Evolutionary conservation across 1,140 invertebrate species (phyloP), one percentile per base, ranked within the genome.

Genomic region (Leptestheria dahalacensis): DNA sequence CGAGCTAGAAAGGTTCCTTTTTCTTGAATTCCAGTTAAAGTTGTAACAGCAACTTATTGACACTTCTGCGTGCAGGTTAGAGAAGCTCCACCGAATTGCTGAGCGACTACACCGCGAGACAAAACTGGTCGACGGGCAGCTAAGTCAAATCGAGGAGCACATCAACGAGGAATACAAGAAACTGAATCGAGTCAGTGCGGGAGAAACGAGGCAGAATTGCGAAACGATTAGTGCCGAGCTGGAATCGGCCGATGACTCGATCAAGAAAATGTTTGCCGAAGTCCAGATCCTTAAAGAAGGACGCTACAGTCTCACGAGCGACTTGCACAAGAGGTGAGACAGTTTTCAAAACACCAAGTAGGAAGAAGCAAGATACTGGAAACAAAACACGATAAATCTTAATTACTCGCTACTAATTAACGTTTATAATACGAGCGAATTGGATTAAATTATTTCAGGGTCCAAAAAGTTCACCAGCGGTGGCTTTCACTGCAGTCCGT

Each of bases 31-130:
- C 6, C 15, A 41, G 15, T 9, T 9, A 41, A 41, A 41, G 15
- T 9, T 41, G 33, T 41, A 9, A n/a, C n/a, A n/a, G n/a, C n/a
- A n/a, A n/a, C 15, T 41, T 41, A 41, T 41, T 6, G 1, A 23
- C 11, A 47, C 18, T 47, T 50, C 26, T 54, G 57, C 49, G 59
- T 68, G 15, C 63, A 82, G 81, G 65, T 78, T 95, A 62, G 92
- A 97, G 73, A 80, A 89, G 67, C 74, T 97, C 60, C 91, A 96
- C 72, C 79, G 91, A 63, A 73, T 96, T 55, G 92, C 92, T 12
- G 93, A 97, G 70, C 96, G 96, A 73, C 81, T 97, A 21, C 84
- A 90, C 69, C 77, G 86, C 62, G 91, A 97, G 72, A 88, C 91
- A 67, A 92, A 93, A 72, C 81, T 87, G 67, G 87, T 86, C 28